Evolutionary conservation across 1,140 invertebrate genomes (phyloP).

Genomic region (Tetramorium parvispinum): DNA sequence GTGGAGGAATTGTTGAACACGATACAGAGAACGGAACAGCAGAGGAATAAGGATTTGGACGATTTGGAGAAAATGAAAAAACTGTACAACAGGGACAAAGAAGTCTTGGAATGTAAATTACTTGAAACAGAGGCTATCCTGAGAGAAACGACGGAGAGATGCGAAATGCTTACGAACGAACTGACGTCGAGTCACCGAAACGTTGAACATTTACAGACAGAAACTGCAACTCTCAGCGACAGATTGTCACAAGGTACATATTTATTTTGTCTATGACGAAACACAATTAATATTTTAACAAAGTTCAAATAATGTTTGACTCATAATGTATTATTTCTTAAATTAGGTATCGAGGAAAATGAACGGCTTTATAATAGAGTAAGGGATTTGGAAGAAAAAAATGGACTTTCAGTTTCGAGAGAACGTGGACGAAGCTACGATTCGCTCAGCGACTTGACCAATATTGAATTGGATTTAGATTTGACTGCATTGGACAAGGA

Average conservation of each 20-base stretch:
- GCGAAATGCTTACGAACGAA: conserved; percentile 88
- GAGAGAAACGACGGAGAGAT: conserved; percentile 88
- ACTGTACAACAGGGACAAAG: conserved; percentile 88
- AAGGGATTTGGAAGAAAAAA: conserved; percentile 89
- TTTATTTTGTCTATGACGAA: not conserved
- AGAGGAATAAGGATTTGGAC: conserved; percentile 90
- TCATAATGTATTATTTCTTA: not conserved
- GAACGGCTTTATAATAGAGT: conserved; percentile 90
- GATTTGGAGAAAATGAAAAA: conserved; percentile 88
- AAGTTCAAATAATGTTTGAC: not conserved
- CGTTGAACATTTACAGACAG: conserved; percentile 80
- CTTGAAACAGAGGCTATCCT: conserved; percentile 88
- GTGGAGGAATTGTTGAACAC: conserved; percentile 90
- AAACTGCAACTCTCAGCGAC: conserved; percentile 85
- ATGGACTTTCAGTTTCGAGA: conserved; percentile 84
- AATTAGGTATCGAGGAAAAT: conserved; percentile 90
- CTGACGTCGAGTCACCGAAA: conserved; percentile 87
- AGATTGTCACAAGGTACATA: conserved; percentile 85
- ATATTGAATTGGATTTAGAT: conserved; percentile 91
- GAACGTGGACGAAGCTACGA: conserved; percentile 90
- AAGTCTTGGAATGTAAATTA: conserved; percentile 88
- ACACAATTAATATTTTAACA: conserved; percentile 17
- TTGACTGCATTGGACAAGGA: conserved; percentile 91
- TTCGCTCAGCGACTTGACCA: conserved; percentile 92
- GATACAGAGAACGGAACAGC: conserved; percentile 90